Evolutionary conservation across 2,113 vertebrate species (phyloP).

Genomic region (Trinectes maculatus): DNA sequence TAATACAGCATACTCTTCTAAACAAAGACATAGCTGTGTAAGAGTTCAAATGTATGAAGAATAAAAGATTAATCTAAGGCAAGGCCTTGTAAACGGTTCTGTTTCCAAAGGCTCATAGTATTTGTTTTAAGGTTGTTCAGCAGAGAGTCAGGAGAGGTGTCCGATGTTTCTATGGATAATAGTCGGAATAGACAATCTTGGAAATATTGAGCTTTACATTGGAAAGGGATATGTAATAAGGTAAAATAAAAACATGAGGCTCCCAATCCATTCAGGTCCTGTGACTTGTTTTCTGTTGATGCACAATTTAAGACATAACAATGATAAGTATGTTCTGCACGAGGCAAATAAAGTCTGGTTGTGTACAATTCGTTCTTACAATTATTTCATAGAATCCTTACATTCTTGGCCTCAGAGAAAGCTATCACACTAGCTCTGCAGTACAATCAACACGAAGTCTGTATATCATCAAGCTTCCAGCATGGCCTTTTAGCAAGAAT

Average conservation of each 20-base stretch:
- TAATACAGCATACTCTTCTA: background rate
- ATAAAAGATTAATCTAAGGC: background rate
- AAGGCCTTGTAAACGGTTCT: background rate
- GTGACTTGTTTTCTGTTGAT: background rate
- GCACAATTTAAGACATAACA: conserved; percentile 1
- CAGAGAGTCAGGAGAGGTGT: background rate
- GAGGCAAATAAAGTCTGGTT: no score
- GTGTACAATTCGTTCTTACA: no score
- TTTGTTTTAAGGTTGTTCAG: background rate
- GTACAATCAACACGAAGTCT: background rate
- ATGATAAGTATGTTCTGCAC: background rate
- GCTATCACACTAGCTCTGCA: background rate
- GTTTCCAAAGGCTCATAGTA: background rate
- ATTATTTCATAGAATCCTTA: background rate
- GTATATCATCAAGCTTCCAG: background rate
- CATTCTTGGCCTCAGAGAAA: background rate
- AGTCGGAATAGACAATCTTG: no score
- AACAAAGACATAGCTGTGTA: background rate
- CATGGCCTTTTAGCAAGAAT: background rate
- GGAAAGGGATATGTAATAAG: background rate
- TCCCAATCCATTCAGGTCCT: background rate
- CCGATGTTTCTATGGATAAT: background rate
- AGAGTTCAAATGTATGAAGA: background rate
- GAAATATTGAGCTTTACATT: conserved; percentile 35
- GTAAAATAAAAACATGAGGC: background rate